Conservation (phyloP, 2,888 invertebrate genomes). For the Oscheius onirici region DNA sequence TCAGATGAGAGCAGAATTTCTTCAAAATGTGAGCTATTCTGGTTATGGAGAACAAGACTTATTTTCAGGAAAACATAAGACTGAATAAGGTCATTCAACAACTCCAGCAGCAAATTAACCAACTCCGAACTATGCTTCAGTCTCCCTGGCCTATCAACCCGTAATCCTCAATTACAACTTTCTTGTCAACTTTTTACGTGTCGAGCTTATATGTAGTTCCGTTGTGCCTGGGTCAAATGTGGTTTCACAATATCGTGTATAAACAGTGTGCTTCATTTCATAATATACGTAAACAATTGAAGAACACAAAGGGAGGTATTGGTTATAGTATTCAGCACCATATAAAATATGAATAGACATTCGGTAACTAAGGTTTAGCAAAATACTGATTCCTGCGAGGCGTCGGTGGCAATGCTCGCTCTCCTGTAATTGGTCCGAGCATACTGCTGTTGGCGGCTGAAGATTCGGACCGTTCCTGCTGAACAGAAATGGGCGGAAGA, state of each 20-base stretch:
- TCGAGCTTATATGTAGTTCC: no score
- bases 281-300: no score
- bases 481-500: constrained; percentile 29
- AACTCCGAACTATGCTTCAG: constrained; percentile 1
- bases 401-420: constrained; percentile 24
- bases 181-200: neutral
- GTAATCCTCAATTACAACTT: neutral
- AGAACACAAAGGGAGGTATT: no score
- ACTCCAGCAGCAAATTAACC: constrained; percentile 19
- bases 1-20: constrained; percentile 62
- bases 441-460: constrained; percentile 42
- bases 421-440: constrained; percentile 48
- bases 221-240: no score
- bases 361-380: neutral
- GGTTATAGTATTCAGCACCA: neutral
- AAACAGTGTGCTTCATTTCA: no score
- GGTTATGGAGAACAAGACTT: neutral
- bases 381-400: constrained; percentile 5
- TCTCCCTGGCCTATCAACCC: constrained; percentile 6
- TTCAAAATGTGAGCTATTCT: constrained; percentile 22
- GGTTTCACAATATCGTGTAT: no score
- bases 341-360: neutral
- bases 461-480: constrained; percentile 8
- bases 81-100: constrained; percentile 32
- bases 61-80: constrained; percentile 36